Evolutionary conservation across 2,888 invertebrate species (phyloP), one percentile per base, ranked within the genome.

Genomic region (Cremastinae sp.): DNA sequence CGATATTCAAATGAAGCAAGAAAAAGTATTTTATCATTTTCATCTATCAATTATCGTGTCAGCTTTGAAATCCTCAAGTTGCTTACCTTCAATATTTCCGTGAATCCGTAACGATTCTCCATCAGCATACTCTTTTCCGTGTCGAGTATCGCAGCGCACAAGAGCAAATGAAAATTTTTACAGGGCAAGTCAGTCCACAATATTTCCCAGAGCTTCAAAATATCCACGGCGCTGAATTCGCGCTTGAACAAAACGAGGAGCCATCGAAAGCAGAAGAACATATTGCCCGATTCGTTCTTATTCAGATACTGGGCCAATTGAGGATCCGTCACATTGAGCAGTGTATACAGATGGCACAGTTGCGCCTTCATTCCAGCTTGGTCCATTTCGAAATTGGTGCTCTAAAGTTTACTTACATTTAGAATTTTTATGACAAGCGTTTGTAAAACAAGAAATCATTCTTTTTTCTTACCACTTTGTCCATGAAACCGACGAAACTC

Each of bases 211-310:
- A 99, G 90, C 86, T 95, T 93, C 93, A 97, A 94, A 61, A 97
- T 95, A 87, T 98, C 97, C 3, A 93, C 91, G 77, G 96, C 95
- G 18, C 93, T 93, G 87, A 99, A 96, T 91, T 99, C 99, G 79
- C 99, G 91, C 90, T 99, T 99, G 89, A 98, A 99, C 90, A 97
- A 93, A 7, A 98, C 97, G 9, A 99, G 92, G 28, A 99, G 92
- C 98, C 99, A 99, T 8, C 99, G 95, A 91, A 99, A 99, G 90
- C 98, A 98, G 91, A 99, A 99, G 90, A 97, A 99, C 96, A 99
- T 97, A 89, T 99, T 98, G 3, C 96, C 97, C 0, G 95, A 95
- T 82, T 98, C 97, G 87, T 97, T 96, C 75, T 93, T 93, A 69
- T 95, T 94, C 78, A 99, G 92, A 89, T 99, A 98, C 64, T 93